Percentiles rank a stretch among this genome's conserved stretches.
Evolutionary conservation across 2,113 vertebrate genomes (phyloP).

Genomic region (Hippocampus mohnikei): DNA sequence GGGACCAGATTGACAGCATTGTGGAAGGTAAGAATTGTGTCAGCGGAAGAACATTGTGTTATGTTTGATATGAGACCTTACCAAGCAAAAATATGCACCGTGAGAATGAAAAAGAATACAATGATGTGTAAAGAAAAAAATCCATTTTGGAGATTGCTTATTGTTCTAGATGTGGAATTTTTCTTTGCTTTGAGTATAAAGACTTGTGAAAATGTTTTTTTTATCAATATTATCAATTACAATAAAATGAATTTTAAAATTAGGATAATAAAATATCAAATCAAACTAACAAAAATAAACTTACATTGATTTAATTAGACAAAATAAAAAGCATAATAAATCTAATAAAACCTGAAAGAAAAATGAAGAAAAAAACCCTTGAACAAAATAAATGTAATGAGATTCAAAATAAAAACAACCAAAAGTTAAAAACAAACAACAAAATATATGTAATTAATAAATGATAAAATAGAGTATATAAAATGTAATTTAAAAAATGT

Average conservation of each 20-base stretch:
- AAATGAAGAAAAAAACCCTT: not conserved
- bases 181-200: not conserved
- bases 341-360: too few relatives aligned
- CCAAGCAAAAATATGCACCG: not conserved
- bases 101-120: not conserved
- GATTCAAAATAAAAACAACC: not conserved
- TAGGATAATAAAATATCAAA: not conserved
- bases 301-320: not conserved
- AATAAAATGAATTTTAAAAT: not conserved
- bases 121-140: not conserved
- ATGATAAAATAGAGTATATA: too few relatives aligned
- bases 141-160: not conserved
- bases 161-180: not conserved
- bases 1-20: not conserved
- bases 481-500: too few relatives aligned
- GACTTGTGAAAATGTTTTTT: too few relatives aligned
- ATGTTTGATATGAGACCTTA: not conserved
- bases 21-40: not conserved
- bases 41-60: not conserved
- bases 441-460: too few relatives aligned
- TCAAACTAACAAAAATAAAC: not conserved
- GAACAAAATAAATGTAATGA: not conserved
- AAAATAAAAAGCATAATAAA: not conserved
- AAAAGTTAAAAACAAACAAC: too few relatives aligned
- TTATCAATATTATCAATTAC: too few relatives aligned